A percentile compares a stretch with the other conserved stretches of the same genome.
These are phyloP conservation scores for Spatulosminthurus flaviceps DNA, from an alignment of 2,888 invertebrate species.

Conservation along the genomic window DNA sequence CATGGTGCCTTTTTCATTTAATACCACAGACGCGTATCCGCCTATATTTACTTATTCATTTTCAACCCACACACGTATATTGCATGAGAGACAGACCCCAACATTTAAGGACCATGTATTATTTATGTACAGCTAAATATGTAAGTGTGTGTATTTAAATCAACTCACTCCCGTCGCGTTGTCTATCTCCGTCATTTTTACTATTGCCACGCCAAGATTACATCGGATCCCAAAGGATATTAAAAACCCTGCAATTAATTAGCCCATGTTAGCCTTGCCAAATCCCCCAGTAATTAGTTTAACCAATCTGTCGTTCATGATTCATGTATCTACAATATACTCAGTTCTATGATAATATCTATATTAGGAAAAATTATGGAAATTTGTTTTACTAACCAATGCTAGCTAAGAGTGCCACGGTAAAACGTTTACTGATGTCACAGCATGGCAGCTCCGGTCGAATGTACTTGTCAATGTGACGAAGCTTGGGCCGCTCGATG, in stretches of 20 bases:
- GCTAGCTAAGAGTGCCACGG: slow-evolving; percentile 85
- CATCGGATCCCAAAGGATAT: slow-evolving; percentile 98
- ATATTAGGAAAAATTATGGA: neutral
- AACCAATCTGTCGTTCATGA: too few species aligned
- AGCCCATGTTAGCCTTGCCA: neutral
- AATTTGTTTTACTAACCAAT: slow-evolving; percentile 69
- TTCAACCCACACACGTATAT: too few species aligned
- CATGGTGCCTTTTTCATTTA: too few species aligned
- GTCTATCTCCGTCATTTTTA: slow-evolving; percentile 72
- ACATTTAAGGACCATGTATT: too few species aligned
- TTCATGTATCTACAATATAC: too few species aligned
- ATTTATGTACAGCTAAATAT: too few species aligned
- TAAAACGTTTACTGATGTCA: slow-evolving; percentile 81
- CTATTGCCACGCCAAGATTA: slow-evolving; percentile 98
- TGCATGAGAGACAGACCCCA: too few species aligned
- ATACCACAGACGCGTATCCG: too few species aligned
- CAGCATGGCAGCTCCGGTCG: slow-evolving; percentile 85
- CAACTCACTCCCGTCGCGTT: slow-evolving; percentile 64
- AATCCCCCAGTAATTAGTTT: neutral
- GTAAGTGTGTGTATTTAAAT: too few species aligned
- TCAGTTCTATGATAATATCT: neutral
- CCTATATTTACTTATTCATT: neutral
- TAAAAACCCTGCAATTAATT: slow-evolving; percentile 76
- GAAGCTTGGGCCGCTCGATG: slow-evolving; percentile 80
- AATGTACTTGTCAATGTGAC: slow-evolving; percentile 87